Percentiles rank a stretch among this genome's conserved stretches.
These are phyloP conservation scores for Aptenodytes patagonicus DNA, from an alignment of 2,113 vertebrate genomes.

Conservation along the genomic window DNA sequence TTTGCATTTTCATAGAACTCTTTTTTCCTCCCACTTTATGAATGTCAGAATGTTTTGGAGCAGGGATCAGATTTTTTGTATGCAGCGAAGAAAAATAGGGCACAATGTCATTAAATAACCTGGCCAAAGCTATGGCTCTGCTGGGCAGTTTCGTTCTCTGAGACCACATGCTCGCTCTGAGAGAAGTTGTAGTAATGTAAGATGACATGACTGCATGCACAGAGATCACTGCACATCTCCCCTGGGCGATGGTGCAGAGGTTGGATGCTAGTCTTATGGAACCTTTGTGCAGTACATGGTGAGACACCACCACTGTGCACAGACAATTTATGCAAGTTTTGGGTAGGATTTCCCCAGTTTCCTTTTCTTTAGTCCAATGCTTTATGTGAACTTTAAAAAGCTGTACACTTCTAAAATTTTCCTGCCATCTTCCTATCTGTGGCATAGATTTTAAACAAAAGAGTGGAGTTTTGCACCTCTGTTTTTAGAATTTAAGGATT, in stretches of 20 bases:
- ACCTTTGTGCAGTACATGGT: not conserved
- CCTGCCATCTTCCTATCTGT: not conserved
- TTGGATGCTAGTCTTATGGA: not conserved
- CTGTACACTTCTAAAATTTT: not conserved
- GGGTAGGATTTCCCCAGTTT: not conserved
- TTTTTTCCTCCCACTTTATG: not conserved
- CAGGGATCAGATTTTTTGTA: not conserved
- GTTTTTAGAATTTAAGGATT: not conserved
- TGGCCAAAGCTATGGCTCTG: not conserved
- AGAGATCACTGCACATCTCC: accelerated
- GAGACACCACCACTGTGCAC: not conserved
- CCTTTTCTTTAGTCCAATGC: not conserved
- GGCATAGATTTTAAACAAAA: not conserved
- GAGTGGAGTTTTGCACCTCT: not conserved
- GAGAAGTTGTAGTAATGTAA: not conserved
- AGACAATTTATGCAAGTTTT: not conserved
- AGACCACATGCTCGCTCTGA: not conserved
- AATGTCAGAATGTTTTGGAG: not conserved
- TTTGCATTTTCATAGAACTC: not conserved
- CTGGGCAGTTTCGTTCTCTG: not conserved
- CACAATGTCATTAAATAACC: not conserved
- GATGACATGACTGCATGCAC: not conserved
- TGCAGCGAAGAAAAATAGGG: not conserved
- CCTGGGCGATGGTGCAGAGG: not conserved
- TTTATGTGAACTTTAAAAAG: not conserved